These are phyloP conservation scores for Xiphophorus birchmanni DNA, from an alignment of 2,797 vertebrate genomes.

Conservation along the genomic window DNA sequence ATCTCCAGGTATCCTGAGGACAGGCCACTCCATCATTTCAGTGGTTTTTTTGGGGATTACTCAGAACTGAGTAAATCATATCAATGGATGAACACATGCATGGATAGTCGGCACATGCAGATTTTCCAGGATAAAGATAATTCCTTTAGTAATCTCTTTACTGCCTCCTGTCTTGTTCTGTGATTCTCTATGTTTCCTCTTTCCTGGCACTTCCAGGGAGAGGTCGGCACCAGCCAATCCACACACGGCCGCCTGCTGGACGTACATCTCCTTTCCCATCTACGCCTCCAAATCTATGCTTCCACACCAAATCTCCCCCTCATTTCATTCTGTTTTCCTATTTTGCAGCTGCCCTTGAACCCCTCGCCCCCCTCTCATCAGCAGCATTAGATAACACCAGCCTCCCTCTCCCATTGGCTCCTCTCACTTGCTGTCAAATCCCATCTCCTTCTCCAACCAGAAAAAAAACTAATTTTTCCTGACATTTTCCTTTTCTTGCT, in stretches of 20 bases:
- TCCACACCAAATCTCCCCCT: background rate
- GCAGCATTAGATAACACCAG: conserved; percentile 45
- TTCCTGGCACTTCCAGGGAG: conserved; percentile 16
- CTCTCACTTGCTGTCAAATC: conserved; percentile 52
- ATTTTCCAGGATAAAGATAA: conserved; percentile 25
- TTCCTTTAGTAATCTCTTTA: conserved; percentile 36
- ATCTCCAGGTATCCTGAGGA: background rate
- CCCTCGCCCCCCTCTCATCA: background rate
- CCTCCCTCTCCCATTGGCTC: conserved; percentile 2
- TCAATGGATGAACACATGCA: conserved; percentile 1
- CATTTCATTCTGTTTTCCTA: background rate
- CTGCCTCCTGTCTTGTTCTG: conserved; percentile 14
- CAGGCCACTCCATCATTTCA: background rate
- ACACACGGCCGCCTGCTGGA: conserved; percentile 7
- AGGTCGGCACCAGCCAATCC: conserved; percentile 15
- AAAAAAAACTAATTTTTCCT: conserved; percentile 5
- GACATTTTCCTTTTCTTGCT: conserved; percentile 32
- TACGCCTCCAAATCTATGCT: background rate
- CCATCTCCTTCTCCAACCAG: conserved; percentile 37
- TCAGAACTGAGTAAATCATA: conserved; percentile 1
- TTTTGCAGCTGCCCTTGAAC: background rate
- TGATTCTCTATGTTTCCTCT: conserved; percentile 22
- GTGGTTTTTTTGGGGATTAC: background rate
- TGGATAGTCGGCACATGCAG: background rate
- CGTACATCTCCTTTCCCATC: background rate